Conservation (phyloP, 2,797 vertebrate species). For the Sphenodon punctatus region DNA sequence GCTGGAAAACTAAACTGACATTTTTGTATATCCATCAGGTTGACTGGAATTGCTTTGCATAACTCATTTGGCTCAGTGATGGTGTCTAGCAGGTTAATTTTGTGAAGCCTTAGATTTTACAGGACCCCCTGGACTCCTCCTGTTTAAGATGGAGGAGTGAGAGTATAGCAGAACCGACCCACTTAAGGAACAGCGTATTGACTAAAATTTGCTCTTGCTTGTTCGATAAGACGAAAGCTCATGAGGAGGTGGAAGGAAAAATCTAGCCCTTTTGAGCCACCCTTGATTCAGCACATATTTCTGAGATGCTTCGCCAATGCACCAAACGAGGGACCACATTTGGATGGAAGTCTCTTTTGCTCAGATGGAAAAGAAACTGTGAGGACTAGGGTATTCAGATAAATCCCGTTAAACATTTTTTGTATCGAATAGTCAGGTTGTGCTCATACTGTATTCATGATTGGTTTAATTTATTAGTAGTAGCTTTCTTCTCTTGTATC, state of each 20-base stretch:
- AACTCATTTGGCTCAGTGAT: background rate
- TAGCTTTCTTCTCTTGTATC: background rate
- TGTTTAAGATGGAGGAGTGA: background rate
- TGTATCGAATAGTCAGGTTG: background rate
- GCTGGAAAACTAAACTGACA: background rate
- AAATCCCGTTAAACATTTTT: background rate
- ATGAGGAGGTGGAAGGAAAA: background rate
- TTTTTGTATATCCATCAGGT: background rate
- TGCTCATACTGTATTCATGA: background rate
- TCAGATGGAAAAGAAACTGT: conserved; percentile 18
- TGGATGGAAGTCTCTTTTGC: conserved; percentile 7
- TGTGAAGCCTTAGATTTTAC: background rate
- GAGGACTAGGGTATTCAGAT: conserved; percentile 4
- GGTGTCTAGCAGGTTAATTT: background rate
- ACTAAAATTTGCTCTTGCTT: background rate
- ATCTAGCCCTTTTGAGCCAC: background rate
- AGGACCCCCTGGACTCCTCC: background rate
- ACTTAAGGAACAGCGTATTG: background rate
- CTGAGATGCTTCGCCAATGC: background rate
- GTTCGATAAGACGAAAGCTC: background rate
- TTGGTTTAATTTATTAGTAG: background rate
- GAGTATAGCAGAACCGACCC: background rate
- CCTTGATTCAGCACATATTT: background rate
- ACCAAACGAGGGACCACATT: background rate
- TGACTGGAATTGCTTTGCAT: background rate